These are phyloP conservation scores for Pyrrhosoma nymphula DNA, from an alignment of 2,888 invertebrate genomes.

Conservation along the genomic window DNA sequence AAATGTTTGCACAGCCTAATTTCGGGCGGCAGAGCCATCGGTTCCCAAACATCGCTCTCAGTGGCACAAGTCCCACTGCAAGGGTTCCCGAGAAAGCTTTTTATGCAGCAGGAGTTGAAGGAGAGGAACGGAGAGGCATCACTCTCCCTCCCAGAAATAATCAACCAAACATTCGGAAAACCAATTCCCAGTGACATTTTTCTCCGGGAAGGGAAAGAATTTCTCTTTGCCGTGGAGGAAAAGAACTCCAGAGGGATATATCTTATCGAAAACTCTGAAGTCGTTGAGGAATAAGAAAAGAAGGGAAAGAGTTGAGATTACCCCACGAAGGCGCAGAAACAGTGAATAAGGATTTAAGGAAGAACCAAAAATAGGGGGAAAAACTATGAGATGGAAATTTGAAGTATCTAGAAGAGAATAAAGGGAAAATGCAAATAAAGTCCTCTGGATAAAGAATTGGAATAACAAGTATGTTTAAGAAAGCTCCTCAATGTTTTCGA, in stretches of 20 bases:
- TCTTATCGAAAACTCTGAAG: background rate
- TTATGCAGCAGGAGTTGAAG: background rate
- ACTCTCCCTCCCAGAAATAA: conserved; percentile 40
- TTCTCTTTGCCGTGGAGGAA: background rate
- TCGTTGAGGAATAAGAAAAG: background rate
- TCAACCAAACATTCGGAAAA: conserved; percentile 58
- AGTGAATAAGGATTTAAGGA: background rate
- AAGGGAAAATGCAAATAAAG: too few relatives aligned
- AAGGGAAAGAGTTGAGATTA: background rate
- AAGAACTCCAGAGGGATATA: background rate
- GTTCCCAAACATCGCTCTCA: background rate
- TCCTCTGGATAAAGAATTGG: too few relatives aligned
- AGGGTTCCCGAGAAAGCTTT: background rate
- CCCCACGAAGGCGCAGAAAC: background rate
- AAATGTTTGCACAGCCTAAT: background rate
- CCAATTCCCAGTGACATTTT: conserved; percentile 59
- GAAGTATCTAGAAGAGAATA: background rate
- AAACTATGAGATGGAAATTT: background rate
- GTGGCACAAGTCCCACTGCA: background rate
- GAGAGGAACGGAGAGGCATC: background rate
- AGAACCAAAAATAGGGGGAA: background rate
- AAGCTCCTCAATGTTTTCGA: too few relatives aligned
- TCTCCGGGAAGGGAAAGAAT: background rate
- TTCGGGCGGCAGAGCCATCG: background rate
- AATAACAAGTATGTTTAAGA: too few relatives aligned